Base-by-base conservation (phyloP, 2,888 invertebrate species). In the Scrobipalpa atriplicella region DNA sequence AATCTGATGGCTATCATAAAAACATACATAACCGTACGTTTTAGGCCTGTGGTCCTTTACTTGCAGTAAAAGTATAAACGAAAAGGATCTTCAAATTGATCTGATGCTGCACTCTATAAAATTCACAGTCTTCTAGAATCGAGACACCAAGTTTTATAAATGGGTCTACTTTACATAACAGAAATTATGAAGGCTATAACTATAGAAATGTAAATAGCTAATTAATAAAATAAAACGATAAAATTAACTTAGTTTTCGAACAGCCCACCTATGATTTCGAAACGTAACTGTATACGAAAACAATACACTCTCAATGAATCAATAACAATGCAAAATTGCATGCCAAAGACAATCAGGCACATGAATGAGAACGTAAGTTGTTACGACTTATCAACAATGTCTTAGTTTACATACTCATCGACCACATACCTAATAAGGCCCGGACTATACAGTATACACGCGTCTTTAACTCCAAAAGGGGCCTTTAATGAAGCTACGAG, bases 401-500 rank as follows among this genome's bases (percentile, higher is more conserved):
- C 38, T 58, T 58, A 58, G 58, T 58, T 58, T 58, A 38, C 58
- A 58, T 58, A 58, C 36, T 18, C 36, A 38, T 16, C 36, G 58
- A 58, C 58, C 58, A 58, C 58, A 58, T 58, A 1, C 58, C 58
- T 58, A 58, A 58, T 58, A 58, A 36, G 58, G 58, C 16, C 38
- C 38, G 11, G 58, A 9, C 38, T 16, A 41, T 41, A 10, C 29
- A 29, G 29, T 62, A 41, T 43, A 62, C 41, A 62, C 19, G 36
- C n/a, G 36, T 58, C 38, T 58, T 58, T 16, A 52, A 52, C 52
- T 19, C 52, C 18, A 38, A 60, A 38, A 43, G 43, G 62, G 62
- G 38, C 39, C 64, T 8, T 52, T 64, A 64, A 64, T 52, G 64
- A 61, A 61, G 41, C 41, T 41, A 41, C 61, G 41, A 39, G 29